Conservation (phyloP, 2,888 invertebrate species). For the Proisotoma minuta region DNA sequence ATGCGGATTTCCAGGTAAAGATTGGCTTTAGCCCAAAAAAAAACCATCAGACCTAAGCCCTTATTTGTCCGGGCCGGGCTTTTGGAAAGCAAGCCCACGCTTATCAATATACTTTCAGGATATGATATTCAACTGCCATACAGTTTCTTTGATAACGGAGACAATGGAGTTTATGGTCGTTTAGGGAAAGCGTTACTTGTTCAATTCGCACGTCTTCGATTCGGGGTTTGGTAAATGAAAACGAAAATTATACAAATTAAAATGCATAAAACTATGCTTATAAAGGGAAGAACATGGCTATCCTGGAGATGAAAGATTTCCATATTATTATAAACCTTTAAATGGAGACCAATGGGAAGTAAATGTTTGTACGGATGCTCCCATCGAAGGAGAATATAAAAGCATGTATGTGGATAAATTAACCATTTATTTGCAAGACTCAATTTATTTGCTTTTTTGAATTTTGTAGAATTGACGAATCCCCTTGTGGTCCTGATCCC, state of each 20-base stretch:
- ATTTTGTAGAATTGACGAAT: not conserved
- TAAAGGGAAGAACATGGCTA: slow-evolving; percentile 37
- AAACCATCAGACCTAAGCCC: too few species aligned
- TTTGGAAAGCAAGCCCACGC: too few species aligned
- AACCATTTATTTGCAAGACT: too few species aligned
- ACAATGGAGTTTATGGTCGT: slow-evolving; percentile 28
- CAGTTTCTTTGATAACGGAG: slow-evolving; percentile 25
- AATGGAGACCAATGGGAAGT: slow-evolving; percentile 23
- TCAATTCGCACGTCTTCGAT: slow-evolving; percentile 34
- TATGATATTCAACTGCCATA: slow-evolving; percentile 35
- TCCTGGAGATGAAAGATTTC: slow-evolving; percentile 26
- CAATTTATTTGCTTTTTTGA: too few species aligned
- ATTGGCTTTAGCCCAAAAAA: too few species aligned
- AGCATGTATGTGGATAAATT: slow-evolving; percentile 31
- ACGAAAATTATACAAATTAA: too few species aligned
- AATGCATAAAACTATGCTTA: too few species aligned
- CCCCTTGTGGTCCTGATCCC: slow-evolving; percentile 9
- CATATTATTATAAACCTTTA: slow-evolving; percentile 29
- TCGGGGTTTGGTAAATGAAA: slow-evolving; percentile 35
- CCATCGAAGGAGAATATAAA: slow-evolving; percentile 23
- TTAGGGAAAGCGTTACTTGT: slow-evolving; percentile 33
- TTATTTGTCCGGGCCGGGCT: too few species aligned
- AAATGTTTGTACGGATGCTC: slow-evolving; percentile 35
- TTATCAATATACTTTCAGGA: slow-evolving; percentile 21
- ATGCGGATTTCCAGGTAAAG: slow-evolving; percentile 38